phyloP scores from a whole-genome alignment of 2,797 vertebrate genomes.

The Megalops cyprinoides region DNA sequence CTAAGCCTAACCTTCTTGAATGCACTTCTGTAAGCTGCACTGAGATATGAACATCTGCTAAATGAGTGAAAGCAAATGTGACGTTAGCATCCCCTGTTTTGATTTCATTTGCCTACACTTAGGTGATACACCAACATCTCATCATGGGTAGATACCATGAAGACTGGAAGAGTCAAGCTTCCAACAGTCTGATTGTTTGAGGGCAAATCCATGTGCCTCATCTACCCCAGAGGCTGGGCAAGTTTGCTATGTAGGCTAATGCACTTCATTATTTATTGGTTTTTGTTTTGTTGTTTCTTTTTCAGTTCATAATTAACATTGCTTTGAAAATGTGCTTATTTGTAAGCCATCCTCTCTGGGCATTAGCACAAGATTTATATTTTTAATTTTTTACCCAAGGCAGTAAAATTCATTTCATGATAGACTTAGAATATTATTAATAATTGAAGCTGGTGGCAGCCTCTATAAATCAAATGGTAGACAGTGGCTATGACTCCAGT shows the following conservation, averaged over 20 bases:
- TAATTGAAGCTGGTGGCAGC: constrained; percentile 40
- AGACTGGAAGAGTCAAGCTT: not conserved
- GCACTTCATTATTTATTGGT: constrained; percentile 38
- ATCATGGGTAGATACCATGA: not conserved
- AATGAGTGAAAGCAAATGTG: too few species aligned
- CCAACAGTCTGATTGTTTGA: not conserved
- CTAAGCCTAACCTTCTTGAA: too few species aligned
- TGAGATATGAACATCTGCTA: too few species aligned
- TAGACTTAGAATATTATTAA: constrained; percentile 40
- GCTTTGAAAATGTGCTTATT: constrained; percentile 40
- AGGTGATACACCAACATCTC: not conserved
- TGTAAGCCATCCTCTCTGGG: constrained; percentile 32
- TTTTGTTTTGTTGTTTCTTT: constrained; percentile 11
- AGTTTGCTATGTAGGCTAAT: constrained; percentile 32
- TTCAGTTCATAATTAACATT: constrained; percentile 34
- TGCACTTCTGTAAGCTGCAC: too few species aligned
- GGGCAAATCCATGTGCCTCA: constrained; percentile 15
- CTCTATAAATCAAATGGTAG: constrained; percentile 32
- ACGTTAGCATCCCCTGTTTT: too few species aligned
- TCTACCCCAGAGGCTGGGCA: constrained; percentile 15
- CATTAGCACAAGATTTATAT: constrained; percentile 40
- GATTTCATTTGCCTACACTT: not conserved
- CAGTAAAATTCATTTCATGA: constrained; percentile 40
- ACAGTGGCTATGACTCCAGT: constrained; percentile 30
- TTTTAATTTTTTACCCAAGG: constrained; percentile 42